Base-by-base conservation (phyloP, 2,113 vertebrate genomes). In the Gymnocephalus cernua region DNA sequence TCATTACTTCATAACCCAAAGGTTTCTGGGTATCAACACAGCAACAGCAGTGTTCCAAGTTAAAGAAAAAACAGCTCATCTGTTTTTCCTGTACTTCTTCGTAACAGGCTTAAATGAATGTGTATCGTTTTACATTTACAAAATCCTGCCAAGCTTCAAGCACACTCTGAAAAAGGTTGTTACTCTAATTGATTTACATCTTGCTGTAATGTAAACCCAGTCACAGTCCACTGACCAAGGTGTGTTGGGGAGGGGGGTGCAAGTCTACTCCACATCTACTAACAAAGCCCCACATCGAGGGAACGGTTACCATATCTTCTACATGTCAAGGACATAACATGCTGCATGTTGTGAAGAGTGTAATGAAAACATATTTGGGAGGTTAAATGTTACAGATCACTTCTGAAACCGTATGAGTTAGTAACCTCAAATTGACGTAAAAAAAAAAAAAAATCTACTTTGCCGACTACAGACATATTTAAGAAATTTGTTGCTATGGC, bases 401-500 rank as follows among this genome's bases (percentile, higher is more conserved):
- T 65, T 67, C 4, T 19, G 18, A 64, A 64, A 25, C 6, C 1
- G n/a, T 14, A 15, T 1, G 7, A 27, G 25, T 35, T 4, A 45
- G 41, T 2, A 16, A 44, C 41, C 4, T 5, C 4, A 14, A 14
- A n/a, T 8, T 2, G 13, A 62, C 41, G 19, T 62, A 32, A 32
- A 32, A 32, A 32, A 32, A 32, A 32, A 32, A 27, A 15, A 25
- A 4, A 25, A 64, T 25, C 11, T 16, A 25, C 16, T 18, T 65
- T 29, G 44, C 35, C 5, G 15, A 65, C 25, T 51, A 14, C 6
- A 67, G 44, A 41, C 19, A 2, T 45, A 8, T 16, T 64, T 45
- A 1, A 45, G 25, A n/a, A 64, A 64, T n/a, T n/a, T n/a, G n/a
- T 93, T 93, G 83, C 90, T 73, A 93, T 91, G 87, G 87, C 70